A percentile compares a stretch with the other conserved stretches of the same genome.
phyloP scores from a whole-genome alignment of 2,797 vertebrate genomes.

The Ceyx erithaca region DNA sequence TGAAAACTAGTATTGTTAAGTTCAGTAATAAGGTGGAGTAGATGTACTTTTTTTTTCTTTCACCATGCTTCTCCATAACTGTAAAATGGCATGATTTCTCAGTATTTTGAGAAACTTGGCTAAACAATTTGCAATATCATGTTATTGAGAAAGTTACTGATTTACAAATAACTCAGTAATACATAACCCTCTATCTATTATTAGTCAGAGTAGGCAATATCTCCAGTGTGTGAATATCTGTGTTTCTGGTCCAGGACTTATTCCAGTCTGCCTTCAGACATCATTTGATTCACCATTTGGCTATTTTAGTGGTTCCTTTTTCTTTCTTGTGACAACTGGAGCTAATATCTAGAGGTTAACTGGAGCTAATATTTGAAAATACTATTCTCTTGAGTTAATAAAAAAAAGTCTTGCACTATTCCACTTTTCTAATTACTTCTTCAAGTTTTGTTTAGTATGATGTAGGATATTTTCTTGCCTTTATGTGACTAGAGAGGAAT shows the following conservation, averaged over 20 bases:
- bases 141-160: neutral
- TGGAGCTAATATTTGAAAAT: constrained; percentile 32
- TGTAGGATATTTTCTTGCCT: neutral
- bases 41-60: neutral
- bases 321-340: constrained; percentile 35
- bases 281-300: constrained; percentile 12
- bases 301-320: constrained; percentile 30
- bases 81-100: neutral
- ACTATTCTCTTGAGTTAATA: neutral
- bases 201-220: neutral
- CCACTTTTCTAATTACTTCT: neutral
- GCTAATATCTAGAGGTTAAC: constrained; percentile 19
- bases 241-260: neutral
- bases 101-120: neutral
- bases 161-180: constrained; percentile 3
- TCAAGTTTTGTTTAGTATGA: neutral
- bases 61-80: neutral
- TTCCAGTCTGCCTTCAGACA: neutral
- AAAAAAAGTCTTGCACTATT: neutral
- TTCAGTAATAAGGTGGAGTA: neutral
- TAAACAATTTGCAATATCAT: neutral
- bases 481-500: neutral
- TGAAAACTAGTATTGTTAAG: neutral
- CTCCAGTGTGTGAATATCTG: neutral
- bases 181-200: neutral